Evolutionary conservation across 2,113 vertebrate genomes (phyloP), one percentile per base, ranked within the genome.

Genomic region (Cervus canadensis): DNA sequence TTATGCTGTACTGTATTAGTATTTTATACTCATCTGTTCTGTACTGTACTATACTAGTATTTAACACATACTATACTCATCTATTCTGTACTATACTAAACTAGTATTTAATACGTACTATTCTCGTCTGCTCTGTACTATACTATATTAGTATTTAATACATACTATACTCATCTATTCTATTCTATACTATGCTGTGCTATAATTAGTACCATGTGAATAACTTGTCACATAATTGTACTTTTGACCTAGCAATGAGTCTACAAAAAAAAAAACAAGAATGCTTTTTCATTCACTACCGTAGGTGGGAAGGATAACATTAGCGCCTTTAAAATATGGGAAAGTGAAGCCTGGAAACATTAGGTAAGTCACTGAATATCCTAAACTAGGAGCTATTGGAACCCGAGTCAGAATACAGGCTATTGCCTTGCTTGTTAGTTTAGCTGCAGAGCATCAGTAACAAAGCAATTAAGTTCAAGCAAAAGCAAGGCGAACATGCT

Each of bases 171-270:
- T 71, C 19, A 50, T 78, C 33, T 79, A 45, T 57, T 45, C n/a
- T 48, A n/a, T 33, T 28, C 48, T 43, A 4, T 52, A 89, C 50
- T 93, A 4, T 45, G 33, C 54, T 89, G 5, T 26, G 9, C 30
- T 90, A 7, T 26, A 57, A 57, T 86, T 82, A 16, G 11, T 43
- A 67, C 28, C 25, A 48, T 25, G 30, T 79, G 7, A 60, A 86
- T 21, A 59, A 26, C 48, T 96, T 82, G 33, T 93, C 88, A 79
- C 33, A 25, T 76, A 79, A 92, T 88, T 82, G 19, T 91, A 17
- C 86, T 82, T 86, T 89, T 50, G 21, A 79, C 25, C 59, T 71
- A 71, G 48, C 19, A 57, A 76, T 21, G 9, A 48, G n/a, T 67
- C 33, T 93, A 76, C 16, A 83, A 82, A 82, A n/a, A 78, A 43